Evolutionary conservation across 2,113 vertebrate genomes (phyloP).

Genomic region (Tachysurus vachellii): DNA sequence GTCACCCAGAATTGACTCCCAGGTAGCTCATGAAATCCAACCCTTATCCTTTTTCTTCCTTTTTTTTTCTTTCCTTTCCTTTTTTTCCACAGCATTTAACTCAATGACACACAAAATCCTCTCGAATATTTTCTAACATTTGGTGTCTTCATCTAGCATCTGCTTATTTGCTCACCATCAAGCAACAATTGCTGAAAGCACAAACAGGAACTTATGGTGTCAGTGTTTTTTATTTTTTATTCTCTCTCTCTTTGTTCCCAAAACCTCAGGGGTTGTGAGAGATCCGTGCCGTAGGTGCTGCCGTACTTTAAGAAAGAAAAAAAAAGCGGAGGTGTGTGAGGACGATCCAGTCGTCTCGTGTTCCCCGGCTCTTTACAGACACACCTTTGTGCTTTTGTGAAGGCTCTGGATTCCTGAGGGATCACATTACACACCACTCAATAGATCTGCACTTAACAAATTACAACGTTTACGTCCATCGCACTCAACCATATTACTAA

Average conservation of each 20-base stretch:
- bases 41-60: neutral
- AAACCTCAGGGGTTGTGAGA: neutral
- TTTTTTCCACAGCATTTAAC: slow-evolving; percentile 4
- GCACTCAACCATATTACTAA: slow-evolving; percentile 12
- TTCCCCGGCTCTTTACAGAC: slow-evolving; percentile 30
- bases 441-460: slow-evolving; percentile 46
- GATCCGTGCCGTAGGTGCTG: neutral
- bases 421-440: slow-evolving; percentile 41
- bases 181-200: slow-evolving; percentile 3
- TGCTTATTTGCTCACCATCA: slow-evolving; percentile 28
- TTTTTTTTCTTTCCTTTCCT: neutral
- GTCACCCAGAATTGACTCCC: slow-evolving; percentile 36
- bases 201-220: neutral
- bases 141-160: slow-evolving; percentile 34
- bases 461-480: slow-evolving; percentile 17
- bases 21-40: slow-evolving; percentile 5
- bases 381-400: slow-evolving; percentile 43
- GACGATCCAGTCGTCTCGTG: neutral
- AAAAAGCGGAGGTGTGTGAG: neutral
- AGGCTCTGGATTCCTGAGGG: slow-evolving; percentile 38
- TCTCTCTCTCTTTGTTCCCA: neutral
- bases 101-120: slow-evolving; percentile 11
- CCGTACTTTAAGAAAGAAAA: neutral
- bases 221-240: too few relatives aligned
- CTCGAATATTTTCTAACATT: slow-evolving; percentile 19